phyloP scores from a whole-genome alignment of 2,113 vertebrate genomes.

The Procavia capensis region DNA sequence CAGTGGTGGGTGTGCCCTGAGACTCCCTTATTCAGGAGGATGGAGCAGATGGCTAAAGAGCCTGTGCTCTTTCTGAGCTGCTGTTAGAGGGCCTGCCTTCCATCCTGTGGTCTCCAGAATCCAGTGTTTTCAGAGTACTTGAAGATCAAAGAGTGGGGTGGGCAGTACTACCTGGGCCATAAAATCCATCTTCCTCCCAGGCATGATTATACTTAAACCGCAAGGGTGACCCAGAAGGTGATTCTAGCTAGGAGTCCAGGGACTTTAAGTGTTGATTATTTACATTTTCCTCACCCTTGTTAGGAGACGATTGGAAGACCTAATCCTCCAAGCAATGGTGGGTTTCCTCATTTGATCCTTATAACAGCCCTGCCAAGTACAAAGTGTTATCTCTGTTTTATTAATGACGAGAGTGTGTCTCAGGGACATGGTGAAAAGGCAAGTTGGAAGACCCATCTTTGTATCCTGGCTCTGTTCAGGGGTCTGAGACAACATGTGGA shows the following conservation, averaged over 20 bases:
- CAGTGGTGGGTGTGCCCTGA: neutral
- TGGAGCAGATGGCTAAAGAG: neutral
- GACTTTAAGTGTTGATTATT: neutral
- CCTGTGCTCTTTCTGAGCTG: neutral
- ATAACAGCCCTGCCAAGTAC: neutral
- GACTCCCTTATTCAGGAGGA: neutral
- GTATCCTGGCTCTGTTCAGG: neutral
- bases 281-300: neutral
- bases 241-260: neutral
- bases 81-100: rapidly evolving
- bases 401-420: neutral
- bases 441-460: neutral
- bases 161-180: neutral
- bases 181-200: neutral
- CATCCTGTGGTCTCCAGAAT: neutral
- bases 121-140: neutral
- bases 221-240: neutral
- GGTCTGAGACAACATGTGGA: neutral
- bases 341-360: neutral
- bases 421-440: neutral
- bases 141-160: neutral
- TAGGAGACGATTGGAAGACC: neutral
- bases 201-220: neutral
- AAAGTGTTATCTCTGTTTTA: neutral
- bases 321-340: neutral